Evolutionary conservation across 2,113 vertebrate genomes (phyloP).

Genomic region (Ceuthmochares aereus): DNA sequence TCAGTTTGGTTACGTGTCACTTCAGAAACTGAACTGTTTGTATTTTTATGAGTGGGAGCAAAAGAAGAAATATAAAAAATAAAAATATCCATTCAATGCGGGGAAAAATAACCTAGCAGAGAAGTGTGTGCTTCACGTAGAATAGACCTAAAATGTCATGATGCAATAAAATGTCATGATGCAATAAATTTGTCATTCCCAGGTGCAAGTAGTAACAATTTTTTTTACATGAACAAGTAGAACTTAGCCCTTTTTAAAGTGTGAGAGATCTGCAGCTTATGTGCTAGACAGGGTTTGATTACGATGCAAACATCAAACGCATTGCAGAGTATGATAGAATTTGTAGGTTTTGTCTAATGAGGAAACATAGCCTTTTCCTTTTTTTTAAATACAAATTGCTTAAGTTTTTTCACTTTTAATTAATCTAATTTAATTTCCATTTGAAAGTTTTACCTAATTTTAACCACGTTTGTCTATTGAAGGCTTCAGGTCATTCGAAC

Average conservation of each 20-base stretch:
- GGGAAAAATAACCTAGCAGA: background rate
- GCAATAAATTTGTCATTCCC: background rate
- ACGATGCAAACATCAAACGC: background rate
- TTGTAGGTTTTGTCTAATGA: background rate
- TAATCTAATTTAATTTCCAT: background rate
- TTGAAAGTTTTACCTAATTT: background rate
- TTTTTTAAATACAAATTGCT: background rate
- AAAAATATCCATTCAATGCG: background rate
- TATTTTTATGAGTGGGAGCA: background rate
- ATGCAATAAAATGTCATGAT: background rate
- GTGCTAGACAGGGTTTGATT: background rate
- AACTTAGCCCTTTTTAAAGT: background rate
- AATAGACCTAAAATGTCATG: background rate
- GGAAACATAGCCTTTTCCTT: background rate
- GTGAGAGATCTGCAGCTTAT: background rate
- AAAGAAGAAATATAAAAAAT: background rate
- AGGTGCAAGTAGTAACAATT: background rate
- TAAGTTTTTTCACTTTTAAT: background rate
- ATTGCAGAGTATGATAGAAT: background rate
- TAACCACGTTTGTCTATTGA: background rate
- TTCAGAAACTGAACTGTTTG: background rate
- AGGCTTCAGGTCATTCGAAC: background rate
- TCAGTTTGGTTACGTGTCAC: background rate
- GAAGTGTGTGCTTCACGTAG: background rate
- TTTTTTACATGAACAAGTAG: background rate